Evolutionary conservation across 2,888 invertebrate species (phyloP).

Genomic region (Conistra vaccinii): DNA sequence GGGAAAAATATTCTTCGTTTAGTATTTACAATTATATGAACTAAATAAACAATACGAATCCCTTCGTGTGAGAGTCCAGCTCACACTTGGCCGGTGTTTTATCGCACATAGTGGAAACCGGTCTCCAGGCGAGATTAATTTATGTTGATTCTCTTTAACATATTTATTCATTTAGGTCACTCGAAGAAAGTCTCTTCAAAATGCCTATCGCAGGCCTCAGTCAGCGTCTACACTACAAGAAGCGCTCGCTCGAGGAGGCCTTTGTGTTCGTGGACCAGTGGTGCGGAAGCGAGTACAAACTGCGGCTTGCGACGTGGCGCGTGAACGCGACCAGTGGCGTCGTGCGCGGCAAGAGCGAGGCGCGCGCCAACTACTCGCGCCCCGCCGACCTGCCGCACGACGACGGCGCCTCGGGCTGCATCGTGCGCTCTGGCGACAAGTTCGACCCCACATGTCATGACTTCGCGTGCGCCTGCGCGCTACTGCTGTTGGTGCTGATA

Average conservation of each 20-base stretch:
- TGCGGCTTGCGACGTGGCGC: conserved; percentile 47
- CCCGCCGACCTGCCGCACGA: conserved; percentile 32
- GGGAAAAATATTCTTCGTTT: no score
- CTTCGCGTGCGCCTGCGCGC: conserved; percentile 51
- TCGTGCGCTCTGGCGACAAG: conserved; percentile 67
- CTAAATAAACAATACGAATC: no score
- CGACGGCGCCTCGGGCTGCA: conserved; percentile 59
- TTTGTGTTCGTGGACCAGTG: conserved; percentile 49
- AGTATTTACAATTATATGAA: no score
- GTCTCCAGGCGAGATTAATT: no score
- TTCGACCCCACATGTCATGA: conserved; percentile 92
- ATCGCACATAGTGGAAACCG: no score
- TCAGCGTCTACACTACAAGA: conserved; percentile 38
- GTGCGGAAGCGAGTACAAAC: conserved; percentile 10
- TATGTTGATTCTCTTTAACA: no score
- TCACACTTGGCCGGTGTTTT: no score
- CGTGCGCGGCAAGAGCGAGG: conserved; percentile 15
- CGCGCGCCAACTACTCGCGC: background rate
- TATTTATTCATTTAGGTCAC: conserved; percentile 16
- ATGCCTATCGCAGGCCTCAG: conserved; percentile 21
- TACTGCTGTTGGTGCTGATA: conserved; percentile 85
- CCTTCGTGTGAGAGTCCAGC: no score
- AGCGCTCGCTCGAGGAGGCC: conserved; percentile 40
- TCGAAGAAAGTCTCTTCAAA: conserved; percentile 35
- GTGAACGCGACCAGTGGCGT: conserved; percentile 31